These are phyloP conservation scores for Muscicapa comitata DNA, from an alignment of 2,797 vertebrate genomes.

Conservation along the genomic window DNA sequence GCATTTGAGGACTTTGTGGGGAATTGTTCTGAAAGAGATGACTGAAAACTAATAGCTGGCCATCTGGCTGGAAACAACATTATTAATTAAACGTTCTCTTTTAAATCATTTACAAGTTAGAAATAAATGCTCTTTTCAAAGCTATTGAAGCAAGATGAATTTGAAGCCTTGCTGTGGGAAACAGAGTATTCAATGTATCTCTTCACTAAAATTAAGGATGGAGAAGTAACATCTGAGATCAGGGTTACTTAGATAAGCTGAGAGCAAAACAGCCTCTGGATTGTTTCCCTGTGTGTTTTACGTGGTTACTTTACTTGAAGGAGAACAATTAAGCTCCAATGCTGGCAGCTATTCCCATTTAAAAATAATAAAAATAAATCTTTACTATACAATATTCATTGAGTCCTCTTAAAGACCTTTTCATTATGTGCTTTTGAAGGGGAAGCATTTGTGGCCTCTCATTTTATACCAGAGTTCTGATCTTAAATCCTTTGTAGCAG, in stretches of 20 bases:
- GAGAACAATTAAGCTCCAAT: neutral
- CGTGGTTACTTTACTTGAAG: neutral
- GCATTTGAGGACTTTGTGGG: neutral
- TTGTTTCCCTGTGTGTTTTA: neutral
- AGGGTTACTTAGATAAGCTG: neutral
- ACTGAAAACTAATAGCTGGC: conserved; percentile 42
- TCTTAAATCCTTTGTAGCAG: neutral
- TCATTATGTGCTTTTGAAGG: neutral
- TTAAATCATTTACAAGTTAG: conserved; percentile 42
- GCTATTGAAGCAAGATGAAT: neutral
- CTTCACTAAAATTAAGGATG: neutral
- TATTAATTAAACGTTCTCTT: conserved; percentile 56
- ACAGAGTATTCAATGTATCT: neutral
- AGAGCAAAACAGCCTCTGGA: neutral
- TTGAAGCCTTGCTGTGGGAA: neutral
- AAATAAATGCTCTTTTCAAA: conserved; percentile 27
- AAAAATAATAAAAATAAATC: neutral
- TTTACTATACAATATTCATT: neutral
- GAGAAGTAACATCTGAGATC: neutral
- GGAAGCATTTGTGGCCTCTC: neutral
- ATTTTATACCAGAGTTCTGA: neutral
- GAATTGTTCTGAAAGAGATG: conserved; percentile 3
- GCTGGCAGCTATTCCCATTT: neutral
- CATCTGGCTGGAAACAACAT: conserved; percentile 52
- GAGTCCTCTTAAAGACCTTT: neutral